Conservation (phyloP, 2,888 invertebrate species). For the Amiota communis region DNA sequence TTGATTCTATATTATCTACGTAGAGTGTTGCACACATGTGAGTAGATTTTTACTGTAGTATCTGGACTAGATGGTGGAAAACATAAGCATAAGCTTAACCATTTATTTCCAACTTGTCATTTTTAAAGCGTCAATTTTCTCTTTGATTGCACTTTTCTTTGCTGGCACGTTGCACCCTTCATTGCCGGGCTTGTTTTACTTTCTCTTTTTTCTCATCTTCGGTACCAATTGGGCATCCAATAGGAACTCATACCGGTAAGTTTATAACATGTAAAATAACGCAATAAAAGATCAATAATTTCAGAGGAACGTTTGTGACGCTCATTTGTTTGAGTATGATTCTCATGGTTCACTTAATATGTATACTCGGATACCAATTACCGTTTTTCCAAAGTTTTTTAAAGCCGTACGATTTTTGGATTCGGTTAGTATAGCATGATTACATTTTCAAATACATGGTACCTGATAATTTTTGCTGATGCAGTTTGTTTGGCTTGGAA, state of each 20-base stretch:
- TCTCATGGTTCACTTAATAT: slow-evolving; percentile 42
- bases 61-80: background rate
- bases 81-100: too few species aligned
- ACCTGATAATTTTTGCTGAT: background rate
- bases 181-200: slow-evolving; percentile 85
- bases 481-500: slow-evolving; percentile 85
- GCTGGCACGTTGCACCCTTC: slow-evolving; percentile 82
- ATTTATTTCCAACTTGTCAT: background rate
- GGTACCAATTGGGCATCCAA: slow-evolving; percentile 85
- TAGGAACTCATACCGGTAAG: slow-evolving; percentile 38
- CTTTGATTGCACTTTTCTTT: slow-evolving; percentile 45
- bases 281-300: background rate
- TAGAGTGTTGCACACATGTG: slow-evolving; percentile 48
- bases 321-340: slow-evolving; percentile 35
- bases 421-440: slow-evolving; percentile 43
- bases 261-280: background rate
- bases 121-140: slow-evolving; percentile 50
- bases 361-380: slow-evolving; percentile 46
- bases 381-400: slow-evolving; percentile 36
- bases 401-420: slow-evolving; percentile 41
- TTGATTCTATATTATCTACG: slow-evolving; percentile 50
- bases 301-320: slow-evolving; percentile 36
- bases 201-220: slow-evolving; percentile 84
- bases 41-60: slow-evolving; percentile 23
- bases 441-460: background rate